Evolutionary conservation across 2,113 vertebrate species (phyloP).

Genomic region (Cairina moschata): DNA sequence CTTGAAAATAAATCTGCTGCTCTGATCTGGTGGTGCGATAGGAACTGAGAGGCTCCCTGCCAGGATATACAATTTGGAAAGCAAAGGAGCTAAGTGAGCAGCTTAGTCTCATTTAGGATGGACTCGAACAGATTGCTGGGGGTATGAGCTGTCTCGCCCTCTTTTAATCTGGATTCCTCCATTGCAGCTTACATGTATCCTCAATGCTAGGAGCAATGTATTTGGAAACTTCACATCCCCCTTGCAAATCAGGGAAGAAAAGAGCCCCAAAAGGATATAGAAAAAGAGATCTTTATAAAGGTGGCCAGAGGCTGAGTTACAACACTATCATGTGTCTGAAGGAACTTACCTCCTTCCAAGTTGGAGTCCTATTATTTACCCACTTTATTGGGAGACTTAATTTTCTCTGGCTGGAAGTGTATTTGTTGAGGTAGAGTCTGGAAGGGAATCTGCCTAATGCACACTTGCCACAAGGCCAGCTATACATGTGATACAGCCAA

Average conservation of each 20-base stretch:
- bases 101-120: not conserved
- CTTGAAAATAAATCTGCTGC: constrained; percentile 40
- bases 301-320: constrained; percentile 10
- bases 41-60: constrained; percentile 28
- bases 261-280: constrained; percentile 4
- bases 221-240: constrained; percentile 27
- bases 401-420: constrained; percentile 39
- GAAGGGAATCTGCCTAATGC: constrained; percentile 35
- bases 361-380: constrained; percentile 34
- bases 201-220: not conserved
- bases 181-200: not conserved
- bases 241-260: not conserved
- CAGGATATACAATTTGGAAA: constrained; percentile 10
- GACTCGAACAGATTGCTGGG: not conserved
- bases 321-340: constrained; percentile 31
- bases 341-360: constrained; percentile 39
- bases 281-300: constrained; percentile 6
- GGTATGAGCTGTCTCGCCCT: not conserved
- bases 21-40: constrained; percentile 60
- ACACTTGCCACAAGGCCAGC: constrained; percentile 24
- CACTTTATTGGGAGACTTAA: constrained; percentile 23
- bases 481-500: constrained; percentile 7
- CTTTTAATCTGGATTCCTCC: not conserved
- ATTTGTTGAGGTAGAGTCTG: constrained; percentile 60
- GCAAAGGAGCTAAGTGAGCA: not conserved